Evolutionary conservation across 1,140 invertebrate genomes (phyloP).

Genomic region (Diorhabda elongata): DNA sequence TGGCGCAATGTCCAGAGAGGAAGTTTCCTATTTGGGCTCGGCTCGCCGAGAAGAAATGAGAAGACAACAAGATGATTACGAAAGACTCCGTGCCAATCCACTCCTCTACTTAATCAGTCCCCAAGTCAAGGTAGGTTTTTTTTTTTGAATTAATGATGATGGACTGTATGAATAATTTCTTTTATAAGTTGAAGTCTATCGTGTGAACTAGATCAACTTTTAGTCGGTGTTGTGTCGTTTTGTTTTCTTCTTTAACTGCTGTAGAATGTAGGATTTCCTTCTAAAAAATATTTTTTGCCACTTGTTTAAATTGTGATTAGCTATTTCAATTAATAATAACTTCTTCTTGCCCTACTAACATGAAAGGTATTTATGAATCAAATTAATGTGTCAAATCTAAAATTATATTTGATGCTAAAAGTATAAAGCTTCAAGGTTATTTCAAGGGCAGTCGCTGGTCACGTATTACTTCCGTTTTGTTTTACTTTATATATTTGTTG

Average conservation of each 20-base stretch:
- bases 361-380: too few species aligned
- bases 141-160: not conserved
- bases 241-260: not conserved
- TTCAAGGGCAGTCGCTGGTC: too few species aligned
- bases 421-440: too few species aligned
- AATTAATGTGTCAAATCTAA: too few species aligned
- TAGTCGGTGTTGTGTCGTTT: conserved; percentile 16
- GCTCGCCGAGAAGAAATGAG: conserved; percentile 90
- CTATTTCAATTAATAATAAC: too few species aligned
- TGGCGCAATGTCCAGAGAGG: conserved; percentile 85
- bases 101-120: conserved; percentile 93
- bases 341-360: too few species aligned
- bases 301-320: too few species aligned
- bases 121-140: conserved; percentile 78
- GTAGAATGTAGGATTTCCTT: not conserved
- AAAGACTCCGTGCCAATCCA: conserved; percentile 88
- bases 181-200: conserved; percentile 3
- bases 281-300: too few species aligned
- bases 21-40: conserved; percentile 88
- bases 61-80: conserved; percentile 84
- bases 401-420: too few species aligned
- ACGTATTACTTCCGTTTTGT: too few species aligned
- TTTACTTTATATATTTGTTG: too few species aligned
- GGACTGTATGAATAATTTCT: not conserved
- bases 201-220: conserved; percentile 13